Evolutionary conservation across 2,888 invertebrate species (phyloP).

Genomic region (Protophormia terraenovae): DNA sequence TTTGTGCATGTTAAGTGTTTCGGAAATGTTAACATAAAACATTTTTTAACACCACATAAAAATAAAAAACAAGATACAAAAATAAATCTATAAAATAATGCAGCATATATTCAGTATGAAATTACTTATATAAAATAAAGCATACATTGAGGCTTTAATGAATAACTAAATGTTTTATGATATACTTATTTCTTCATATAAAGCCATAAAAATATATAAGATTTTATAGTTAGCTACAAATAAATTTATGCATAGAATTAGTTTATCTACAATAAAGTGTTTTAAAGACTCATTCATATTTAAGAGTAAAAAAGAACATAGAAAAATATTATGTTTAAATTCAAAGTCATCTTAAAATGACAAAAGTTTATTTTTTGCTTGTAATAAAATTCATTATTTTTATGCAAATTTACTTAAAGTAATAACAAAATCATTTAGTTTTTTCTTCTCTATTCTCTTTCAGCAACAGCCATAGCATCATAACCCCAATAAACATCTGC

Average conservation of each 20-base stretch:
- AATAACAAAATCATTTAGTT: constrained; percentile 47
- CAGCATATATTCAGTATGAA: constrained; percentile 4
- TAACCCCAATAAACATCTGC: constrained; percentile 51
- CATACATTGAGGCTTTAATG: constrained; percentile 50
- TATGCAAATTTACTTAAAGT: constrained; percentile 61
- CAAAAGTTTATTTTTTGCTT: constrained; percentile 37
- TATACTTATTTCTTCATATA: background rate
- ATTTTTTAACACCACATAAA: constrained; percentile 49
- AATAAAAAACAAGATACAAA: background rate
- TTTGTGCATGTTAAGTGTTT: constrained; percentile 59
- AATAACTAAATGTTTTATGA: constrained; percentile 46
- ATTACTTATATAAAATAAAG: constrained; percentile 14
- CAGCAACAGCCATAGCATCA: background rate
- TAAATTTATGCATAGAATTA: constrained; percentile 35
- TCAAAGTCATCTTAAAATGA: constrained; percentile 49
- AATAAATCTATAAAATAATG: background rate
- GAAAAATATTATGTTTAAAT: background rate
- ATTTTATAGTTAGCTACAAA: background rate
- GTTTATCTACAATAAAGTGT: constrained; percentile 5
- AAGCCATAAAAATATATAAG: background rate
- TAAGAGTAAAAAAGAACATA: background rate
- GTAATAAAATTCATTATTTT: constrained; percentile 58
- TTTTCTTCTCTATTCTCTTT: constrained; percentile 10
- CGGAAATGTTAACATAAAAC: constrained; percentile 55
- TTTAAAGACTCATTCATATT: constrained; percentile 19